Base-by-base conservation (phyloP, 2,113 vertebrate genomes). In the Ranitomeya imitator region DNA sequence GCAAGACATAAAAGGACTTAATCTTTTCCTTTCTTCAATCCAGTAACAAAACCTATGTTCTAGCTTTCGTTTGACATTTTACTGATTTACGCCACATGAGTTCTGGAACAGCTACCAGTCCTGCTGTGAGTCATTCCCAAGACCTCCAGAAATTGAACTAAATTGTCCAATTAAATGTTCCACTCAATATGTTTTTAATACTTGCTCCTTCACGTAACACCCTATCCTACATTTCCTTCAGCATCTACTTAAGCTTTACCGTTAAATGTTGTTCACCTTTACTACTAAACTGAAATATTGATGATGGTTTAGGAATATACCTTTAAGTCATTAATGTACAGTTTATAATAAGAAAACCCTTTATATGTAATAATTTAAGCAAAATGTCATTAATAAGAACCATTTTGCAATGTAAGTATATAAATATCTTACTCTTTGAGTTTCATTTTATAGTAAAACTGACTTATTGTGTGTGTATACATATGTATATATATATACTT, bases 41-140 rank as follows among this genome's bases (percentile, higher is more conserved):
- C 71, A 84, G 31, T 67, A 88, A n/a, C 65, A 85, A 51, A 79
- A 61, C 67, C 60, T 61, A 86, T 67, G 67, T 31, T 71, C 18
- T 84, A 59, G 65, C 85, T 74, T 86, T 90, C 65, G 74, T 84
- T 89, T 87, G 83, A 77, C 11, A 19, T 82, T 89, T 88, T 90
- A 31, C 77, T 88, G 89, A 89, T 89, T 90, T 88, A 90, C 88
- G 14, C 55, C 23, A 59, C 52, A 87, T 87, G 76, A 51, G 84
- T 61, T 67, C 73, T 63, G 87, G 78, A 88, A 89, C 86, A 82
- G 4, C 1, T 7, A 79, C 88, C 26, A 74, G 6, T 52, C 89
- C 55, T 90, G 82, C 74, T 89, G 90, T 85, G 89, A 86, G 83
- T 60, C 86, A 90, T 63, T 79, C 61, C 78, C 73, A 15, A 79